A percentile compares a stretch with the other conserved stretches of the same genome.
Evolutionary conservation across 1,140 invertebrate species (phyloP).

Genomic region (Lamellibrachia luymesi): DNA sequence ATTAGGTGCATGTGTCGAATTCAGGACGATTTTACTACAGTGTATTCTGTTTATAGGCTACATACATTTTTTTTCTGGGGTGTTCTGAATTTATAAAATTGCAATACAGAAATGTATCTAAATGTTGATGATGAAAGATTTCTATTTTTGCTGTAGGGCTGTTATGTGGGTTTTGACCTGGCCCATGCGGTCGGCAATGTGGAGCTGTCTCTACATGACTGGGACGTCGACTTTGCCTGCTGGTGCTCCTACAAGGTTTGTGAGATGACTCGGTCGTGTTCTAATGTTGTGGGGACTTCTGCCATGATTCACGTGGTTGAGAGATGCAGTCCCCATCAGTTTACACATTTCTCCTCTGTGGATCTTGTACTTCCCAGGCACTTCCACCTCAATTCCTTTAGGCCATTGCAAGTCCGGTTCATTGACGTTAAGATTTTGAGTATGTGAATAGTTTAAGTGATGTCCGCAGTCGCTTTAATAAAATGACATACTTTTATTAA

Average conservation of each 20-base stretch:
- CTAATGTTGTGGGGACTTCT: too few species aligned
- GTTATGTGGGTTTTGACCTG: constrained; percentile 67
- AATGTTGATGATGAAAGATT: neutral
- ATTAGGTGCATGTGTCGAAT: too few species aligned
- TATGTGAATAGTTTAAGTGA: too few species aligned
- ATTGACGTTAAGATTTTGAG: too few species aligned
- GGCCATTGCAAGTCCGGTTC: too few species aligned
- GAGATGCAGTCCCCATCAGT: too few species aligned
- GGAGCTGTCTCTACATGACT: constrained; percentile 63
- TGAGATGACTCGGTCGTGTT: neutral
- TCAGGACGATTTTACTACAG: neutral
- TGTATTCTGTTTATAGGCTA: neutral
- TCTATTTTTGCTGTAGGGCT: constrained; percentile 53
- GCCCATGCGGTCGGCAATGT: constrained; percentile 70
- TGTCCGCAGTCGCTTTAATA: too few species aligned
- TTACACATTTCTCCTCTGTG: too few species aligned
- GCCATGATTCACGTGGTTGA: too few species aligned
- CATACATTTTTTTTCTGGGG: neutral
- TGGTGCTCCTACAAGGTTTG: constrained; percentile 69
- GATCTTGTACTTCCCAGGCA: too few species aligned
- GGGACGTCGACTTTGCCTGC: constrained; percentile 68
- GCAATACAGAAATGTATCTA: neutral
- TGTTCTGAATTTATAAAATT: neutral
- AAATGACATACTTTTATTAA: too few species aligned
- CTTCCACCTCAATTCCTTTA: too few species aligned